These are phyloP conservation scores for Cotesia congregata DNA, from an alignment of 2,888 invertebrate genomes.

Conservation along the genomic window DNA sequence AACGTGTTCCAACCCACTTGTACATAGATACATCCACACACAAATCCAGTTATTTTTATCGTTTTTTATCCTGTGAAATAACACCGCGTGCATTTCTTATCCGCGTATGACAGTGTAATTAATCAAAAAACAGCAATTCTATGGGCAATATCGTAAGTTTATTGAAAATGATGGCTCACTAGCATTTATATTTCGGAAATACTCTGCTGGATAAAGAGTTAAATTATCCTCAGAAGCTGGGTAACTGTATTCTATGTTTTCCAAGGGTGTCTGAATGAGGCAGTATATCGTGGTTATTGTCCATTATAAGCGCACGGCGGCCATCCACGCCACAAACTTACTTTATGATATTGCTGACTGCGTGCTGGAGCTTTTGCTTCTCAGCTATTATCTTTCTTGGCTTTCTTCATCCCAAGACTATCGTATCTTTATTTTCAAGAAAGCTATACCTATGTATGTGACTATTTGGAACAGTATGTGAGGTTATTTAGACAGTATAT, in stretches of 20 bases:
- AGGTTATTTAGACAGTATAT: neutral
- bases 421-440: neutral
- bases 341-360: constrained; percentile 63
- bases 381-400: constrained; percentile 25
- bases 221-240: too few relatives aligned
- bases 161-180: neutral
- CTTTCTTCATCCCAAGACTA: constrained; percentile 9
- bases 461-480: neutral
- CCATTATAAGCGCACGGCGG: constrained; percentile 63
- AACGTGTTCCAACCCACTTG: neutral
- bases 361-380: constrained; percentile 43
- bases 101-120: neutral
- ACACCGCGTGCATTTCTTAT: neutral
- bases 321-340: constrained; percentile 65
- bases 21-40: neutral
- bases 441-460: neutral
- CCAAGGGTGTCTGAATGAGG: constrained; percentile 55
- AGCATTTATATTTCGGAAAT: neutral
- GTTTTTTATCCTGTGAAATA: neutral
- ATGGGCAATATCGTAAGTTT: constrained; percentile 4
- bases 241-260: constrained; percentile 37
- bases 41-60: neutral
- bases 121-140: neutral
- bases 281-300: constrained; percentile 67
- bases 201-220: too few relatives aligned